phyloP scores from a whole-genome alignment of 1,140 invertebrate species.

The Cydia pomonella region DNA sequence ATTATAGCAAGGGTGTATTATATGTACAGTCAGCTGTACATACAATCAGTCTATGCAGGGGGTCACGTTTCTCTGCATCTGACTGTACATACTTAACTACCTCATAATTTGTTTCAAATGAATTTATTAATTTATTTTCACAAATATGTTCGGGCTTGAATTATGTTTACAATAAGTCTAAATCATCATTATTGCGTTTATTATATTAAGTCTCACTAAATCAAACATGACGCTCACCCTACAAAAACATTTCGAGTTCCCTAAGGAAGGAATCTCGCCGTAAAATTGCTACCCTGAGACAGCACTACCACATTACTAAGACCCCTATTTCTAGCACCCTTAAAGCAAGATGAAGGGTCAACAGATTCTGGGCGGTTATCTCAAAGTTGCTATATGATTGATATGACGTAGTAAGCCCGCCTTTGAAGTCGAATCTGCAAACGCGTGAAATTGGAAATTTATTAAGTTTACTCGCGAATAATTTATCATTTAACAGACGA shows the following conservation, averaged over 20 bases:
- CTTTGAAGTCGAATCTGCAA: conserved; percentile 29
- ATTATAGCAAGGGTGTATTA: no score
- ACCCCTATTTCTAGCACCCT: background rate
- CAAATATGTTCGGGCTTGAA: background rate
- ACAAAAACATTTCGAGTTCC: conserved; percentile 25
- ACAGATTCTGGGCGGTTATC: background rate
- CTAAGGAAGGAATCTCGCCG: conserved; percentile 22
- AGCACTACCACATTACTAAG: background rate
- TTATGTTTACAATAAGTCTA: background rate
- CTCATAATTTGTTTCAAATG: background rate
- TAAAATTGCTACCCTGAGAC: conserved; percentile 31
- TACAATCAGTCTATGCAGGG: no score
- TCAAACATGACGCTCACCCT: background rate
- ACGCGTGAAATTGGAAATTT: conserved; percentile 33
- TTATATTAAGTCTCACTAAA: background rate
- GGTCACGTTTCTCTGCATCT: no score
- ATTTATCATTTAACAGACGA: conserved; percentile 30
- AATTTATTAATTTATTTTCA: background rate
- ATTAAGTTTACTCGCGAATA: conserved; percentile 30
- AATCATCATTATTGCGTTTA: background rate
- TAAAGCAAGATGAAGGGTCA: background rate
- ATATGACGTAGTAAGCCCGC: conserved; percentile 30
- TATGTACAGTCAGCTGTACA: no score
- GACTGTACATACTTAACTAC: no score
- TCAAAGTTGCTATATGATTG: conserved; percentile 30